phyloP scores from a whole-genome alignment of 2,797 vertebrate species.

The Thripadectes ignobilis region DNA sequence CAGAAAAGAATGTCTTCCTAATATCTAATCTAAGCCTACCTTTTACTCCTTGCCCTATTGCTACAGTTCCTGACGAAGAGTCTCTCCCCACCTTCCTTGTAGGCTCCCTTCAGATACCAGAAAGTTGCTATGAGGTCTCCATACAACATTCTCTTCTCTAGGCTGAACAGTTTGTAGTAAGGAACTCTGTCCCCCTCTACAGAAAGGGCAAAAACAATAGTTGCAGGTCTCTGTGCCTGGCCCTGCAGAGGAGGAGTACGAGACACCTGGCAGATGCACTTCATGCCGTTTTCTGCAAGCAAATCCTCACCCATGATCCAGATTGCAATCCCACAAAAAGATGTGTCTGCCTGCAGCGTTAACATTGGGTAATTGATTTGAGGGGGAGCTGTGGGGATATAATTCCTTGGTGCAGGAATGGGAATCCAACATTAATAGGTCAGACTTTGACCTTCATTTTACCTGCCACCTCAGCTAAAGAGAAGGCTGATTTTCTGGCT shows the following conservation, averaged over 20 bases:
- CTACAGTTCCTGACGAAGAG: not conserved
- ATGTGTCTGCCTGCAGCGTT: rapidly evolving
- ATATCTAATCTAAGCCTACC: not conserved
- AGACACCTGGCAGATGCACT: not conserved
- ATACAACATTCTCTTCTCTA: not conserved
- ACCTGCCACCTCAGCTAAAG: not conserved
- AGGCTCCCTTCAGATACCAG: not conserved
- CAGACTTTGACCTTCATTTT: not conserved
- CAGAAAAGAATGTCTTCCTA: not conserved
- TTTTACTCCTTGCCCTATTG: not conserved
- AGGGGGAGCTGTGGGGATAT: not conserved
- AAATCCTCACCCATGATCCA: not conserved
- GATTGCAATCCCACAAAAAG: not conserved
- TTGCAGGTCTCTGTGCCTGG: not conserved
- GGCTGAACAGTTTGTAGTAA: not conserved
- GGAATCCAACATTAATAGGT: not conserved
- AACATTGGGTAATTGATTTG: not conserved
- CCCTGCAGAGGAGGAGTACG: not conserved
- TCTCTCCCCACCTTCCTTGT: not conserved
- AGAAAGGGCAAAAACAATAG: not conserved
- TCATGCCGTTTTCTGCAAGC: not conserved
- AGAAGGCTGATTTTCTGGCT: not conserved
- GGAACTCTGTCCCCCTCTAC: not conserved
- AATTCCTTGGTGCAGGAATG: rapidly evolving
- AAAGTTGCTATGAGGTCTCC: not conserved